Conservation (phyloP, 2,113 vertebrate genomes). For the Emydocephalus ijimae region DNA sequence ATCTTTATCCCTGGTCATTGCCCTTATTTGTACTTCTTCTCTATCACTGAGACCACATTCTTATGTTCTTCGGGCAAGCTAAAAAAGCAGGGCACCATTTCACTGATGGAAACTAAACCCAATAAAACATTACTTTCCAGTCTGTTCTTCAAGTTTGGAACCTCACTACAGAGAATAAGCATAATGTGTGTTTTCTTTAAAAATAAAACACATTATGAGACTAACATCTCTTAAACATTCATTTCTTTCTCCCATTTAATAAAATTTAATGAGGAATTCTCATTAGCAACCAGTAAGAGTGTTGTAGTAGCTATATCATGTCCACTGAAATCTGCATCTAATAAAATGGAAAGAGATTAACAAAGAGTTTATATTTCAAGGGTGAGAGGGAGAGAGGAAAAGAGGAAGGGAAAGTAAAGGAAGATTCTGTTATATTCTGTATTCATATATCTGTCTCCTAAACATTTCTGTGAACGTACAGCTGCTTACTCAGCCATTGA, state of each 20-base stretch:
- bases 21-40: not conserved
- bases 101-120: not conserved
- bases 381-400: not conserved
- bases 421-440: not conserved
- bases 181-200: not conserved
- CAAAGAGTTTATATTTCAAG: not conserved
- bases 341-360: constrained; percentile 27
- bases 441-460: not conserved
- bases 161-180: constrained; percentile 27
- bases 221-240: constrained; percentile 19
- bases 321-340: constrained; percentile 20
- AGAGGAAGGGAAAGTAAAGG: not conserved
- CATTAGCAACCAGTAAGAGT: constrained; percentile 31
- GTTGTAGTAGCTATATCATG: constrained; percentile 14
- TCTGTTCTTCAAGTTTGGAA: constrained; percentile 19
- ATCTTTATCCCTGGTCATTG: not conserved
- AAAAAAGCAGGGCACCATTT: not conserved
- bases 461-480: not conserved
- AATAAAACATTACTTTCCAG: not conserved
- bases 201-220: constrained; percentile 32
- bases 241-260: not conserved
- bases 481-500: not conserved
- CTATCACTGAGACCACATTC: not conserved
- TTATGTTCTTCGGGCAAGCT: not conserved
- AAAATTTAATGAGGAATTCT: constrained; percentile 43